Evolutionary conservation across 23 tunicate species (phyloP).

Genomic region (Oikopleura vanhoeffeni): DNA sequence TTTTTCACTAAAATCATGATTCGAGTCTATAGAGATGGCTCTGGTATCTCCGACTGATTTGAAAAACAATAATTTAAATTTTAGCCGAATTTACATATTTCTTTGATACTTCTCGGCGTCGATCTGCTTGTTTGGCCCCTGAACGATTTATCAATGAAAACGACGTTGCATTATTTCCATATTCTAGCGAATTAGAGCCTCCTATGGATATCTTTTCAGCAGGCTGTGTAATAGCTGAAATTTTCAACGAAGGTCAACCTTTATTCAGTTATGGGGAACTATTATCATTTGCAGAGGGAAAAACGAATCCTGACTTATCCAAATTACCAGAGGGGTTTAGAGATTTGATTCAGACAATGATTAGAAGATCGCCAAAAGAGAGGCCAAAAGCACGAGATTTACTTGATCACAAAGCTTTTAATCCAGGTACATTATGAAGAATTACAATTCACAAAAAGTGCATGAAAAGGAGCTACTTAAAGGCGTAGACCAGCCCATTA

Average conservation of each 20-base stretch:
- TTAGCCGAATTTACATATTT: slow-evolving; percentile 87
- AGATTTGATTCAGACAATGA: not conserved
- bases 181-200: not conserved
- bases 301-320: not conserved
- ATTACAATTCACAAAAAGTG: not conserved
- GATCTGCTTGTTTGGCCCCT: slow-evolving; percentile 77
- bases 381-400: not conserved
- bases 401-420: too few relatives aligned
- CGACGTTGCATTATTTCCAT: not conserved
- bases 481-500: too few relatives aligned
- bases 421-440: too few relatives aligned
- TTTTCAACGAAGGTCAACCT: slow-evolving; percentile 59
- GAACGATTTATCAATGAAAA: slow-evolving; percentile 45
- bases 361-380: not conserved
- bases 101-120: slow-evolving; percentile 67
- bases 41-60: too few relatives aligned
- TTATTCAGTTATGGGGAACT: slow-evolving; percentile 19
- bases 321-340: not conserved
- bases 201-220: slow-evolving; percentile 88
- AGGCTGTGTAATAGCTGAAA: slow-evolving; percentile 89
- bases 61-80: too few relatives aligned
- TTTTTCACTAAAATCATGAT: too few relatives aligned
- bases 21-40: too few relatives aligned
- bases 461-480: too few relatives aligned
- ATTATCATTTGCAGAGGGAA: not conserved